phyloP scores from a whole-genome alignment of 1,140 invertebrate species.

The Drosophila sproati region DNA sequence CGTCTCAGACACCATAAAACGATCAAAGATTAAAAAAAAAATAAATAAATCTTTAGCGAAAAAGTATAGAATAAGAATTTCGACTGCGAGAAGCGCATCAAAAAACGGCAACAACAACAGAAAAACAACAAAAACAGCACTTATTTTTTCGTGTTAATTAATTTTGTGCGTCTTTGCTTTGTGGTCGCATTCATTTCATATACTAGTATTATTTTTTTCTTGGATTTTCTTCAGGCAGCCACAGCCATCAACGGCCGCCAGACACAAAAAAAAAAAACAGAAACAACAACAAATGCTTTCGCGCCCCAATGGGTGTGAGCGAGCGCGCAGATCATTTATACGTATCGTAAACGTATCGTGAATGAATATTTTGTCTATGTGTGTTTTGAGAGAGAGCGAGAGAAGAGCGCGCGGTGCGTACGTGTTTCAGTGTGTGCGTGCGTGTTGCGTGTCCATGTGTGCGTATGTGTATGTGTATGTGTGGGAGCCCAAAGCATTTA shows the following conservation, averaged over 20 bases:
- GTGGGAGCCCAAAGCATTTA: conserved; percentile 48
- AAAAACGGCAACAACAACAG: conserved; percentile 24
- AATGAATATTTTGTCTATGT: conserved; percentile 77
- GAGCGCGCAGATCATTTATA: conserved; percentile 70
- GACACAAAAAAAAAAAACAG: conserved; percentile 20
- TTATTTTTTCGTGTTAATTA: conserved; percentile 68
- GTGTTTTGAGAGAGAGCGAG: conserved; percentile 33
- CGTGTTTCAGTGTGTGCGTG: conserved; percentile 35
- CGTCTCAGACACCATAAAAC: conserved; percentile 56
- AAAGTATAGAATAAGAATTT: conserved; percentile 54
- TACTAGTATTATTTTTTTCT: conserved; percentile 74
- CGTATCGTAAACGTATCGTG: conserved; percentile 73
- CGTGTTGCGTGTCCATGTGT: conserved; percentile 44
- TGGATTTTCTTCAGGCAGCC: conserved; percentile 57
- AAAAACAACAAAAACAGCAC: conserved; percentile 45
- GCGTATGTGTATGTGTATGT: conserved; percentile 30
- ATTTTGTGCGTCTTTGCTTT: conserved; percentile 74
- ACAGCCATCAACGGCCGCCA: conserved; percentile 31
- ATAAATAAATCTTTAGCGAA: conserved; percentile 39
- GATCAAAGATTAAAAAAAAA: conserved; percentile 51
- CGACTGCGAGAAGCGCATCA: conserved; percentile 42
- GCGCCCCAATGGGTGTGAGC: conserved; percentile 60
- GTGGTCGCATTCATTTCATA: conserved; percentile 66
- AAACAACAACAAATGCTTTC: conserved; percentile 29
- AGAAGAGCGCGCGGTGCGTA: conserved; percentile 42